Conservation (phyloP, 2,888 invertebrate genomes). For the Digitonthophagus gazella region DNA sequence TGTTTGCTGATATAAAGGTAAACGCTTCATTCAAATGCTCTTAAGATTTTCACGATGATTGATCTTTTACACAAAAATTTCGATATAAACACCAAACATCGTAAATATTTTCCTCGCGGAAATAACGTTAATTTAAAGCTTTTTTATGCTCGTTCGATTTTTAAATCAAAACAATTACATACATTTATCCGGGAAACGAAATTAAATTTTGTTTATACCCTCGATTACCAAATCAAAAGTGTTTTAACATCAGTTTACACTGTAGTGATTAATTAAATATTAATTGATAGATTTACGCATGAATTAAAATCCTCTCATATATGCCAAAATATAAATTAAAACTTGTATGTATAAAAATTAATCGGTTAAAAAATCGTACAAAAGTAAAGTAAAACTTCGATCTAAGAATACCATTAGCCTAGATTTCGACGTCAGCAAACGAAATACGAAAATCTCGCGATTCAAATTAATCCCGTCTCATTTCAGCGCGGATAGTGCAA, state of each 20-base stretch:
- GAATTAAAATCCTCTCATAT: too few species aligned
- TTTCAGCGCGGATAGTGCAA: background rate
- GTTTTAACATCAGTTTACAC: too few species aligned
- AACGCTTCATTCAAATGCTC: background rate
- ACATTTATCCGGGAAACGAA: too few species aligned
- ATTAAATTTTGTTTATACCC: too few species aligned
- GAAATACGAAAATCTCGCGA: background rate
- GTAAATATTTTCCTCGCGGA: background rate
- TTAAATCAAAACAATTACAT: too few species aligned
- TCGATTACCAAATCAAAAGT: too few species aligned
- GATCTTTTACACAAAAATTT: background rate
- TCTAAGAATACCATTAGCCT: background rate
- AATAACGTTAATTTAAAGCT: too few species aligned
- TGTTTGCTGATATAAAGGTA: background rate
- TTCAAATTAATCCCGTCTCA: background rate
- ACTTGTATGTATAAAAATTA: background rate
- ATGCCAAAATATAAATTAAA: too few species aligned
- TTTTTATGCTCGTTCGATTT: too few species aligned
- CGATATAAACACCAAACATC: background rate
- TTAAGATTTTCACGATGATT: background rate
- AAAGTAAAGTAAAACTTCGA: background rate
- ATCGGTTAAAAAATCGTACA: background rate
- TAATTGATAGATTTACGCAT: too few species aligned
- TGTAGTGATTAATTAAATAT: too few species aligned
- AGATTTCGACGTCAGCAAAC: background rate